A percentile compares a stretch with the other conserved stretches of the same genome.
These are phyloP conservation scores for Phenganax stokvisi DNA, from an alignment of 92 coral and sea anemone species.

Conservation along the genomic window DNA sequence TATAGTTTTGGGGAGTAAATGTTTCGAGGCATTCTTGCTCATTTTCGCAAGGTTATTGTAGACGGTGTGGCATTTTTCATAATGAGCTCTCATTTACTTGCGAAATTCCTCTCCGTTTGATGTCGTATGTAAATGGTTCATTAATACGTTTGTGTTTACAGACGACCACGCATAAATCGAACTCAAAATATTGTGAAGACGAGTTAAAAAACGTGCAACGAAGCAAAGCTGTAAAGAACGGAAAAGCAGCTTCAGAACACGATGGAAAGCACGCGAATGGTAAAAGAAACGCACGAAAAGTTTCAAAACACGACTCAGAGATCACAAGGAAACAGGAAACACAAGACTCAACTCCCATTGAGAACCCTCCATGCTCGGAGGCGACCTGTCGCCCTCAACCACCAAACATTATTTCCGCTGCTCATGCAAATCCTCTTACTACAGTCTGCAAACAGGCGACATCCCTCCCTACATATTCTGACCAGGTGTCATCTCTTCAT, in stretches of 20 bases:
- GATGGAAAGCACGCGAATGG: neutral
- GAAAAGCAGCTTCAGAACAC: neutral
- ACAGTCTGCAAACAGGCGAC: too few species aligned
- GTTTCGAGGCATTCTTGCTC: too few species aligned
- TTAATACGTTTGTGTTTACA: neutral
- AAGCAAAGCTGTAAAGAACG: neutral
- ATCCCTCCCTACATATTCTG: too few species aligned
- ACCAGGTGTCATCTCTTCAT: too few species aligned
- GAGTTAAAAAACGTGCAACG: neutral
- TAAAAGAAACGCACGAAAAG: neutral
- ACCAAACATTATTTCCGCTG: neutral
- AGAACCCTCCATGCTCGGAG: conserved; percentile 4
- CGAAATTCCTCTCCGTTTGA: neutral
- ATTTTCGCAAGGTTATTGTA: too few species aligned
- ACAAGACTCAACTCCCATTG: conserved; percentile 14
- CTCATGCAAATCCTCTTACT: too few species aligned
- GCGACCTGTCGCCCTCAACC: conserved; percentile 13
- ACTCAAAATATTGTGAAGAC: neutral
- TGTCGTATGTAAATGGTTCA: neutral
- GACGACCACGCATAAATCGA: neutral
- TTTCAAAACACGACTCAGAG: neutral
- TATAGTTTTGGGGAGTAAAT: too few species aligned
- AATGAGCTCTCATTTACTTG: neutral
- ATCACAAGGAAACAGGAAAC: neutral
- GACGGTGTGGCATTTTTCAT: neutral